phyloP scores from a whole-genome alignment of 2,888 invertebrate species.

The Apoda limacodes region DNA sequence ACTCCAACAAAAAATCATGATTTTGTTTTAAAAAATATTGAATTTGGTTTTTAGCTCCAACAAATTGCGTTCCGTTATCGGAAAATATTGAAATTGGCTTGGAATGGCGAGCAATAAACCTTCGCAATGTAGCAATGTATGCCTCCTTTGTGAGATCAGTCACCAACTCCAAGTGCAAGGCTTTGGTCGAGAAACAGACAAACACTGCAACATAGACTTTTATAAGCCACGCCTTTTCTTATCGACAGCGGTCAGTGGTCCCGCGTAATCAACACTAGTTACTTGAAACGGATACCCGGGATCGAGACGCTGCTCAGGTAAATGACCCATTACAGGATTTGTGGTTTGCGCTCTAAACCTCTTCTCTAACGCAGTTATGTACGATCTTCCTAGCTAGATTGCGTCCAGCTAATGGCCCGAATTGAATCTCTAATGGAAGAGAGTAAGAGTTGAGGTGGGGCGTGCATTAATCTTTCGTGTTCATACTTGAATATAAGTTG shows the following conservation, averaged over 20 bases:
- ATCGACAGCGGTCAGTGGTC: background rate
- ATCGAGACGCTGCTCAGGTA: background rate
- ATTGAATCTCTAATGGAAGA: too few relatives aligned
- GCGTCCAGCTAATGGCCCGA: too few relatives aligned
- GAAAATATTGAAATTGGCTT: conserved; percentile 7
- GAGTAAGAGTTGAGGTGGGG: too few relatives aligned
- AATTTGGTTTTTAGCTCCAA: conserved; percentile 12
- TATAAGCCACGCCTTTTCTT: background rate
- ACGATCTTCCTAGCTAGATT: too few relatives aligned
- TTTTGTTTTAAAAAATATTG: conserved; percentile 9
- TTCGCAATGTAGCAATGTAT: too few relatives aligned
- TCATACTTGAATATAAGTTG: too few relatives aligned
- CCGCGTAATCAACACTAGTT: too few relatives aligned
- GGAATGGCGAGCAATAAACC: conserved; percentile 8
- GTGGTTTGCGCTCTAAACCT: too few relatives aligned
- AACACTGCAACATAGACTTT: conserved; percentile 1
- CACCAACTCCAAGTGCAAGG: conserved; percentile 5
- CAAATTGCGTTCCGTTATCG: conserved; percentile 14
- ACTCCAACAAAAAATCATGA: conserved; percentile 15
- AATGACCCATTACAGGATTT: conserved; percentile 7
- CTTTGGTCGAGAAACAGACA: too few relatives aligned
- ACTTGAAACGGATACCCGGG: too few relatives aligned
- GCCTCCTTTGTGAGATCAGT: conserved; percentile 2
- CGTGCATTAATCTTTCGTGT: too few relatives aligned
- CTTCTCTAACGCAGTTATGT: too few relatives aligned